Conservation (phyloP, 2,797 vertebrate species). For the Eupleurogrammus muticus region DNA sequence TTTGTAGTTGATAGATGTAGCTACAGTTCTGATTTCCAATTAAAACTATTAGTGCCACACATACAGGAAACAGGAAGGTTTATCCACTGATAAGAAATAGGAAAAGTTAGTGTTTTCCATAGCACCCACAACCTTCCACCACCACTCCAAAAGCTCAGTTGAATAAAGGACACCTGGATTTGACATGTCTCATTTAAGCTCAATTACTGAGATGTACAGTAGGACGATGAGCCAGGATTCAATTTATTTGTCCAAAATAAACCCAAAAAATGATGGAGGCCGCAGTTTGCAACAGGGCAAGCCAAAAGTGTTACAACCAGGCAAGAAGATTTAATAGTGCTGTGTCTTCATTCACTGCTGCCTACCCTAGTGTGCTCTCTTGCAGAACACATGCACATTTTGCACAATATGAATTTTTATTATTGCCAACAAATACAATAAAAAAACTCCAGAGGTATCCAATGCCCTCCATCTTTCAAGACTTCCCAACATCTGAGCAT, state of each 20-base stretch:
- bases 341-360: constrained; percentile 2
- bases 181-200: constrained; percentile 43
- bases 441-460: constrained; percentile 4
- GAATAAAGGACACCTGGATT: constrained; percentile 43
- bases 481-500: neutral
- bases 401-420: constrained; percentile 1
- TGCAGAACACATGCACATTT: constrained; percentile 5
- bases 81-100: constrained; percentile 65
- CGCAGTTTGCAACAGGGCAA: constrained; percentile 12
- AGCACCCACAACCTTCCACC: constrained; percentile 30
- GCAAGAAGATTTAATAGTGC: constrained; percentile 3
- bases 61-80: constrained; percentile 71
- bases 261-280: constrained; percentile 18
- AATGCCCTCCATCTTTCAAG: neutral
- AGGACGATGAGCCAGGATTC: constrained; percentile 30
- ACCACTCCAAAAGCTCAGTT: constrained; percentile 38
- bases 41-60: constrained; percentile 48
- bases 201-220: constrained; percentile 45
- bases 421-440: neutral
- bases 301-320: constrained; percentile 22
- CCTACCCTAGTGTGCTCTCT: neutral
- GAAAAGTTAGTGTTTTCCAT: constrained; percentile 52
- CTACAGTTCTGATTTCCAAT: no score
- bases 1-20: constrained; percentile 46
- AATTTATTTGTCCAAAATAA: constrained; percentile 37